Base-by-base conservation (phyloP, 2,113 vertebrate genomes). In the rabbit (Oryctolagus cuniculus) region DNA sequence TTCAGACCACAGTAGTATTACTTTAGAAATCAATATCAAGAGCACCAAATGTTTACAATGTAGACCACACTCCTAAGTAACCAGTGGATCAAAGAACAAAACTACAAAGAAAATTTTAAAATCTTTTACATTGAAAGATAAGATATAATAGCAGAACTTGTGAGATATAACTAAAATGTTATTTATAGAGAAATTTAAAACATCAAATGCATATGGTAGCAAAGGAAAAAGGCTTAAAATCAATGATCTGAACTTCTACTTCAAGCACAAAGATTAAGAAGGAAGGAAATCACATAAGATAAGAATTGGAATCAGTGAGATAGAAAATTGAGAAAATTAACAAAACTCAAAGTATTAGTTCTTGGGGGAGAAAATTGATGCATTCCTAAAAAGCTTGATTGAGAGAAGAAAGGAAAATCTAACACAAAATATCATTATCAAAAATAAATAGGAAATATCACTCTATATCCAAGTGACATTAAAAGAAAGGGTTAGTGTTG, bases 161-260 rank as follows among this genome's bases (percentile, higher is more conserved):
- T 94, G 34, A 79, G 34, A 63, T 89, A 10, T 85, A 81, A 10
- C 25, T 88, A 93, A 36, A 77, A 5, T 17, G 27, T 74, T 64
- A 24, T 31, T 38, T 64, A 17, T n/a, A 67, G 51, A 61, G 36
- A 82, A 58, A 38, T 49, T n/a, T 85, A 17, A 51, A 7, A 44
- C 7, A 36, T 89, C 80, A 55, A 72, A 73, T 87, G 25, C 9
- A 82, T 53, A 16, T 22, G 36, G 8, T 75, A 38, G 34, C 34
- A 87, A 87, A 90, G 36, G 61, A 75, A 24, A 90, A 79, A 80
- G 53, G 31, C 77, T 93, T 77, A 92, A 85, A 81, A 77, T 64
- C 21, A 53, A 2, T 86, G 12, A 89, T 74, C 31, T 79, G 67
- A 63, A 69, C 66, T 85, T 77, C 22, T 61, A 17, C 19, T 0